Base-by-base conservation (phyloP, 2,113 vertebrate species). In the Perca schrenkii region DNA sequence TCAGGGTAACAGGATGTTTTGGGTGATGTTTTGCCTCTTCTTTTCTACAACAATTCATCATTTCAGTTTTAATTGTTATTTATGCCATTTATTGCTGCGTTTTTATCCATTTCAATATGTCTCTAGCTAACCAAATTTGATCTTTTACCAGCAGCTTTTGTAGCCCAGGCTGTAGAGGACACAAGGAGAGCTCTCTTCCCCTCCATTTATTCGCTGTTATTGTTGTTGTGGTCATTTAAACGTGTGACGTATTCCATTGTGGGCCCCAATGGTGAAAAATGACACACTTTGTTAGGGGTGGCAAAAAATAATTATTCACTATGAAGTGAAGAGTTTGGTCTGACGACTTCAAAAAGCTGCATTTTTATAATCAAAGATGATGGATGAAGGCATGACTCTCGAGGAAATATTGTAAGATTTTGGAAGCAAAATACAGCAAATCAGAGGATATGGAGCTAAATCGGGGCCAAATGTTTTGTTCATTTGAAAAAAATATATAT, bases 261-360 rank as follows among this genome's bases (percentile, higher is more conserved):
- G 88, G 88, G 84, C 86, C 53, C 57, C 54, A 47, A 8, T 66
- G 87, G 79, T 94, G 92, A 94, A 88, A 95, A 96, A 95, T 90
- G 88, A 87, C 92, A 92, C 80, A 78, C 87, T 80, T 89, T 91
- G 73, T 77, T 56, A 43, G 22, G 56, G 40, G n/a, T 72, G 78
- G 63, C 79, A 64, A 60, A 69, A 74, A 84, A 66, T 88, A 88
- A 83, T 81, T 69, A 70, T 43, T 7, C 13, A 31, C 7, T 1
- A 17, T 47, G 50, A 67, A 19, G 34, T 28, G 76, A n/a, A 50
- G 73, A 62, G 46, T 62, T 61, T 67, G 1, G 46, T 47, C 46
- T 68, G 40, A 25, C 13, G 31, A 66, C 64, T n/a, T 4, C 16
- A 28, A 73, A 88, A 46, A 64, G 17, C 43, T 68, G 1, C 2